Percentiles rank a stretch among this genome's conserved stretches.
Evolutionary conservation across 1,140 invertebrate genomes (phyloP).

Genomic region (Melitaea cinxia): DNA sequence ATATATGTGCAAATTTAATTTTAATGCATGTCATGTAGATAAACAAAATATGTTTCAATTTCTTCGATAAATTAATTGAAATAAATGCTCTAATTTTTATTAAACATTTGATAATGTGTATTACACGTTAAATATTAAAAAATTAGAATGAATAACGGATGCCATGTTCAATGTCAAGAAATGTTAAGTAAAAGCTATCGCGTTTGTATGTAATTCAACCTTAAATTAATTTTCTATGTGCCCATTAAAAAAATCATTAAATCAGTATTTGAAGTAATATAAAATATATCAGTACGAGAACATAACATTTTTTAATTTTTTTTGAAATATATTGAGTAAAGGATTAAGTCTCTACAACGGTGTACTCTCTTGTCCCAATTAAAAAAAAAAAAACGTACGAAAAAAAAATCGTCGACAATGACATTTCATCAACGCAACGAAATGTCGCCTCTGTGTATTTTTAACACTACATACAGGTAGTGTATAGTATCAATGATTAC

Average conservation of each 20-base stretch:
- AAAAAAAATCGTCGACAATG: slow-evolving; percentile 28
- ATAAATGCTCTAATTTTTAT: not conserved
- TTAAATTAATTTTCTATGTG: not conserved
- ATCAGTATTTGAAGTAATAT: not conserved
- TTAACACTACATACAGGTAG: slow-evolving; percentile 27
- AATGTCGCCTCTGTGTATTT: slow-evolving; percentile 32
- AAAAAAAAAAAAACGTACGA: not conserved
- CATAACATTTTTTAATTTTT: no score
- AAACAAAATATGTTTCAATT: not conserved
- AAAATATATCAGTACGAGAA: no score
- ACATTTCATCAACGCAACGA: slow-evolving; percentile 23
- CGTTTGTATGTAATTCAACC: not conserved
- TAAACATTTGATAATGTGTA: not conserved
- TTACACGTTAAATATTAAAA: not conserved
- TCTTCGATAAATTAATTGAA: not conserved
- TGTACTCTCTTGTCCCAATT: not conserved
- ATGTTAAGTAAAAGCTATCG: not conserved
- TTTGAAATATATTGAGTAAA: not conserved
- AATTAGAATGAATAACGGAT: not conserved
- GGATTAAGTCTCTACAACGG: no score
- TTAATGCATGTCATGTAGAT: not conserved
- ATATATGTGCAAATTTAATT: no score
- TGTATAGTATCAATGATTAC: slow-evolving; percentile 48
- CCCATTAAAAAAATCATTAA: not conserved
- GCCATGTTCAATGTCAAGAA: not conserved